These are phyloP conservation scores for Tinamus guttatus DNA, from an alignment of 2,113 vertebrate species.

Conservation along the genomic window DNA sequence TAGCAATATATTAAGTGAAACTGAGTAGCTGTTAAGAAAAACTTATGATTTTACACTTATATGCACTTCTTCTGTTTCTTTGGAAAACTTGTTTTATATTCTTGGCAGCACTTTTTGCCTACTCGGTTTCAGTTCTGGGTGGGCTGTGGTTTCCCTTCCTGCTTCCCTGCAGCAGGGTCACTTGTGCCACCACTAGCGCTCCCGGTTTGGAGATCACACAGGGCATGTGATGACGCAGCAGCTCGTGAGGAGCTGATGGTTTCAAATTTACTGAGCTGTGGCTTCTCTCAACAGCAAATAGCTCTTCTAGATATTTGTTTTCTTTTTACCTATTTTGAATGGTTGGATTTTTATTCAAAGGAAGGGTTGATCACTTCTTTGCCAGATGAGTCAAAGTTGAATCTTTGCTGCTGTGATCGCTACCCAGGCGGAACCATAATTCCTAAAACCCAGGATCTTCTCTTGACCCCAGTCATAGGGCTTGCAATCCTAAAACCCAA, in stretches of 20 bases:
- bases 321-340: not conserved
- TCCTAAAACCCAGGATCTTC: not conserved
- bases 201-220: rapidly evolving
- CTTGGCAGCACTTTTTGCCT: rapidly evolving
- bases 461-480: not conserved
- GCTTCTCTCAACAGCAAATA: not conserved
- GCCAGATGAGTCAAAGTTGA: not conserved
- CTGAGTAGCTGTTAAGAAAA: not conserved
- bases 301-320: not conserved
- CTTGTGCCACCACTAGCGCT: rapidly evolving
- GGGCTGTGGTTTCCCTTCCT: not conserved
- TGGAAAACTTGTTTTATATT: not conserved
- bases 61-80: not conserved
- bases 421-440: not conserved
- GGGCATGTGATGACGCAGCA: not conserved
- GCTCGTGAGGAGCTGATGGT: not conserved
- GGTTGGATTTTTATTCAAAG: not conserved
- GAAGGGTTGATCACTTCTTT: not conserved
- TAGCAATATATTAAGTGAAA: not conserved
- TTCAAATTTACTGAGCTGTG: not conserved
- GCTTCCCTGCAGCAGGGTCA: not conserved
- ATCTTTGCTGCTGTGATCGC: not conserved
- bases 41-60: not conserved
- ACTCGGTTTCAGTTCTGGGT: not conserved
- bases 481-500: not conserved